These are phyloP conservation scores for Bilobella aurantiaca DNA, from an alignment of 1,140 invertebrate genomes.

Conservation along the genomic window DNA sequence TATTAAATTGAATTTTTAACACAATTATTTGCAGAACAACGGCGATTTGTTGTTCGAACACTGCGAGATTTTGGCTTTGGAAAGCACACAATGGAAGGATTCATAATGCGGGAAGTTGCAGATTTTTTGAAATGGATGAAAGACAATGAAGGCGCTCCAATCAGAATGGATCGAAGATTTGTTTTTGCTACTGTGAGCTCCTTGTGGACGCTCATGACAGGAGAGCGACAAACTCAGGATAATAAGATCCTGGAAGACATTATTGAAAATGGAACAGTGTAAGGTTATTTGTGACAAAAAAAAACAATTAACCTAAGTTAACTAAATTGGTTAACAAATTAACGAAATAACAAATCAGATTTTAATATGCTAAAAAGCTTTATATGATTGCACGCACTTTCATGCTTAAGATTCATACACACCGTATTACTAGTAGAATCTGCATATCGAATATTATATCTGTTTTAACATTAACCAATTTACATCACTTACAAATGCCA, in stretches of 20 bases:
- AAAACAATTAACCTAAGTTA: background rate
- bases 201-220: constrained; percentile 10
- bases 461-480: too few relatives aligned
- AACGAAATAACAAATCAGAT: too few relatives aligned
- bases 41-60: constrained; percentile 20
- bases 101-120: constrained; percentile 21
- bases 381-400: too few relatives aligned
- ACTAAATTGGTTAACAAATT: too few relatives aligned
- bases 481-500: too few relatives aligned
- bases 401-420: too few relatives aligned
- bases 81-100: constrained; percentile 20
- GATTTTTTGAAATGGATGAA: constrained; percentile 16
- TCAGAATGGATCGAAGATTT: background rate
- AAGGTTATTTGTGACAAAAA: background rate
- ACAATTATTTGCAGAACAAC: too few relatives aligned
- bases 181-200: constrained; percentile 2
- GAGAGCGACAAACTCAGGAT: background rate
- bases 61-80: constrained; percentile 30
- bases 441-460: too few relatives aligned
- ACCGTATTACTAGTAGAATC: too few relatives aligned
- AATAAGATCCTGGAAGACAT: background rate
- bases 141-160: constrained; percentile 4
- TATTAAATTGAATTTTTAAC: background rate
- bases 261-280: background rate
- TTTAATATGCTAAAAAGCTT: too few relatives aligned